Evolutionary conservation across 2,113 vertebrate genomes (phyloP), one percentile per base, ranked within the genome.

Genomic region (Lethenteron camtschaticum): DNA sequence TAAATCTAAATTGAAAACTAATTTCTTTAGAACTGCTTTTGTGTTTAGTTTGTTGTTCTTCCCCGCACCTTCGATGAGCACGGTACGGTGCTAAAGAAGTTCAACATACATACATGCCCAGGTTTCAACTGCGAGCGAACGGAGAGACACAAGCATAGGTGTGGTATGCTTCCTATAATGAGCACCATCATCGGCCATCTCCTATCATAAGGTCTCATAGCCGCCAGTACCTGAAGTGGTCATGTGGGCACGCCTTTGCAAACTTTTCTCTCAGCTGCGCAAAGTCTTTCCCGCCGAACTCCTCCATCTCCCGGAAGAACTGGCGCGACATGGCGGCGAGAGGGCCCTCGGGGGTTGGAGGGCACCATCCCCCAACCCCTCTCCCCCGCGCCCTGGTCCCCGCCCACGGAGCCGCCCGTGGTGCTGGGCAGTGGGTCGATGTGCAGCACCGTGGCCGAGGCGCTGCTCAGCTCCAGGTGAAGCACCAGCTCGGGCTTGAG

Each of bases 211-310:
- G 14, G 68, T 24, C 11, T 55, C 11, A 57, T 14, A 16, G 56
- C 20, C 16, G 69, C 55, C 69, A 69, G 11, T 81, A 92, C 89
- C 89, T 85, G 74, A 90, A 73, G 13, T 90, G 81, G 69, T 85
- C 87, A 68, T 77, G 79, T n/a, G 85, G 83, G 59, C 88, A 90
- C 72, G 88, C 88, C 72, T 77, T 83, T 71, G 82, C 77, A 60
- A 92, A 90, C 72, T 79, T 75, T 0, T 71, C 75, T 70, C 86
- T 81, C 68, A 90, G 77, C 63, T 82, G 83, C 6, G 76, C 72
- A 74, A 90, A 90, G 75, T 88, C 87, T 70, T 84, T 81, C 12
- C 86, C 85, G 11, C 83, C 81, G 55, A 92, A 85, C 76, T 86
- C 84, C 69, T 80, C 77, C 68, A 89, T 87, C 73, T 86, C 82